phyloP scores from a whole-genome alignment of 2,888 invertebrate species.

The Tetropium fuscum region DNA sequence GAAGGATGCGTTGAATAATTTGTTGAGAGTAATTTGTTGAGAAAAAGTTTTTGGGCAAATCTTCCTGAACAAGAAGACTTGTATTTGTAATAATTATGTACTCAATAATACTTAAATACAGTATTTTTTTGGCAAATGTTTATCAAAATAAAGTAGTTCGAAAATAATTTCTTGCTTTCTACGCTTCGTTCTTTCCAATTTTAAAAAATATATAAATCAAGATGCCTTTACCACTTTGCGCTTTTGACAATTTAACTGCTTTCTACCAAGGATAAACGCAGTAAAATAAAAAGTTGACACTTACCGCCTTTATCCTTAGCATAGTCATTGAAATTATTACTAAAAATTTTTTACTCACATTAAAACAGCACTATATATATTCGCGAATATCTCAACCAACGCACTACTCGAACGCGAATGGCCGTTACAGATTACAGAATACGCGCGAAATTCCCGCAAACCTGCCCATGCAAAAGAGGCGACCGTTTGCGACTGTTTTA shows the following conservation, averaged over 20 bases:
- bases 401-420: no score
- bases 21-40: constrained; percentile 3
- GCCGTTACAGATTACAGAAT: no score
- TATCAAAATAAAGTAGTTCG: constrained; percentile 3
- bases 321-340: not conserved
- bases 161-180: not conserved
- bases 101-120: not conserved
- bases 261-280: constrained; percentile 1
- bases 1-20: not conserved
- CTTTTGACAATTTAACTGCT: not conserved
- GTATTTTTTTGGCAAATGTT: constrained; percentile 7
- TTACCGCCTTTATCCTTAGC: not conserved
- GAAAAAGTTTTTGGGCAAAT: constrained; percentile 7
- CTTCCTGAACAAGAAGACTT: not conserved
- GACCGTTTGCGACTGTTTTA: no score
- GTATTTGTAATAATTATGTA: constrained; percentile 1
- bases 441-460: no score
- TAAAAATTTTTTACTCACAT: no score
- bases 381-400: no score
- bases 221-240: not conserved
- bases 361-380: no score
- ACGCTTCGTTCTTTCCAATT: not conserved
- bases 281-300: constrained; percentile 1
- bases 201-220: not conserved
- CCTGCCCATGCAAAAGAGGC: no score